phyloP scores from a whole-genome alignment of 1,140 invertebrate genomes.

The Polypedilum pembai region DNA sequence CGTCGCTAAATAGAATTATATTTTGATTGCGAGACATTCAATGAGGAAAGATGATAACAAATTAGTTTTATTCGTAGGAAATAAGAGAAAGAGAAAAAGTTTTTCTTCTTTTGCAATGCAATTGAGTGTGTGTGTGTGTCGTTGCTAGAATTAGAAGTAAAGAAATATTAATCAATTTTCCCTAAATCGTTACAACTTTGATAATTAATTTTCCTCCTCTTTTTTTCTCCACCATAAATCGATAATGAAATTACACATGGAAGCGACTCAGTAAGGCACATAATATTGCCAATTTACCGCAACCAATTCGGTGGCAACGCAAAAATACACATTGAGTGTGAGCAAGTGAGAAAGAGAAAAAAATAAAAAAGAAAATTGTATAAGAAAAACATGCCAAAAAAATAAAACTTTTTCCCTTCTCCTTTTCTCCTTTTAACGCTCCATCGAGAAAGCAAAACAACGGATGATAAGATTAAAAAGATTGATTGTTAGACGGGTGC shows the following conservation, averaged over 20 bases:
- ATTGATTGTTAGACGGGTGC: constrained; percentile 8
- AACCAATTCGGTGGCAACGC: background rate
- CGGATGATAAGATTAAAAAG: constrained; percentile 27
- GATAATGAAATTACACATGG: constrained; percentile 18
- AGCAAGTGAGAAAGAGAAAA: background rate
- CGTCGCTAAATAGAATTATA: constrained; percentile 5
- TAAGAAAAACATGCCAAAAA: constrained; percentile 27
- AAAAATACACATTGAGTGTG: background rate
- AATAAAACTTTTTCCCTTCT: background rate
- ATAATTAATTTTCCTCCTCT: constrained; percentile 25
- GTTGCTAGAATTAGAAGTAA: constrained; percentile 9
- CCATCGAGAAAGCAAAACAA: constrained; percentile 24
- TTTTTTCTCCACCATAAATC: background rate
- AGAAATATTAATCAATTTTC: constrained; percentile 19
- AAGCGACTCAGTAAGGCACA: background rate
- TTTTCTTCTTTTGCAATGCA: background rate
- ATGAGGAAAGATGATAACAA: background rate
- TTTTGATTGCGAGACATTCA: constrained; percentile 12
- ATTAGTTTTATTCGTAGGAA: background rate
- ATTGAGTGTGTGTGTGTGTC: no score
- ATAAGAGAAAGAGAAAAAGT: background rate
- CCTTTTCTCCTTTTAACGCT: background rate
- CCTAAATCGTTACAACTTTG: constrained; percentile 26
- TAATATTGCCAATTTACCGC: constrained; percentile 27
- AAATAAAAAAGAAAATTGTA: constrained; percentile 1